Conservation (phyloP, 2,113 vertebrate genomes). For the Sorex fumeus region DNA sequence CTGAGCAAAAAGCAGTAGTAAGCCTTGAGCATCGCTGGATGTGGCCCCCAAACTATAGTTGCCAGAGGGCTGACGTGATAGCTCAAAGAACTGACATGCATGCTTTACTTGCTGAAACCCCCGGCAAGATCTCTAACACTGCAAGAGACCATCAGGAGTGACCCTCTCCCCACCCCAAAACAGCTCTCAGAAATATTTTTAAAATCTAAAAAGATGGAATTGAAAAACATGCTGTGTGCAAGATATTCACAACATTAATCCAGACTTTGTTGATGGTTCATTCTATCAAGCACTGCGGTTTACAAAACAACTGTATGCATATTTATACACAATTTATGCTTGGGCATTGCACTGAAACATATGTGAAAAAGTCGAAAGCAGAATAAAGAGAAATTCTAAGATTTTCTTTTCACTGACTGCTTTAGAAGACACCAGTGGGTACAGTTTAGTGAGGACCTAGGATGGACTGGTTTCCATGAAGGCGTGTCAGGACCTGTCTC, state of each 20-base stretch:
- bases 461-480: neutral
- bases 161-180: no score
- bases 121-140: no score
- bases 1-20: no score
- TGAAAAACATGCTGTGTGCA: no score
- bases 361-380: neutral
- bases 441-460: neutral
- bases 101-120: no score
- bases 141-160: no score
- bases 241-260: neutral
- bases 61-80: no score
- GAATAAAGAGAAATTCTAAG: constrained; percentile 29
- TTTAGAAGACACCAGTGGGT: neutral
- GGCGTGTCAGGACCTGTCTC: neutral
- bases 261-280: neutral
- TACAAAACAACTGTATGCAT: neutral
- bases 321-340: neutral
- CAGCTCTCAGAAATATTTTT: no score
- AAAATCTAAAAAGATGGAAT: no score
- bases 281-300: neutral
- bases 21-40: no score
- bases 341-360: constrained; percentile 16
- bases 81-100: no score
- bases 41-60: no score
- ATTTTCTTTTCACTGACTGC: constrained; percentile 13